Base-by-base conservation (phyloP, 2,797 vertebrate genomes). In the Ctenopoma kingsleyae region DNA sequence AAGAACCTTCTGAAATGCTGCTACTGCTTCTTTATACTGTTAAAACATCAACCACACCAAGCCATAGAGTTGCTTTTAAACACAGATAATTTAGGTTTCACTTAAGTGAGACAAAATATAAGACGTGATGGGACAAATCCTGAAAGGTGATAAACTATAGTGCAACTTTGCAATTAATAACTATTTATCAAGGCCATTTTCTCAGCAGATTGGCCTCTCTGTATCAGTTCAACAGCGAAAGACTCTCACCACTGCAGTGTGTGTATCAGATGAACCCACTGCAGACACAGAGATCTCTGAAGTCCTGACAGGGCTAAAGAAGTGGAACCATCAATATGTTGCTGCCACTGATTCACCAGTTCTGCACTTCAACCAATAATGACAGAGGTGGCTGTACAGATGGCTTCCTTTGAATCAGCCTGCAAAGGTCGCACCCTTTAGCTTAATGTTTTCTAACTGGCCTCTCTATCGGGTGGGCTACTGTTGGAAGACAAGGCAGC, bases 271-370 rank as follows among this genome's bases (percentile, higher is more conserved):
- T 71, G 38, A 72, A 68, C 30, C 35, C 32, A 59, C 63, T 64
- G 73, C 78, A 82, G 60, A 27, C 50, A 56, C 17, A 12, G 62
- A 56, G 71, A 64, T 77, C 61, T 60, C 56, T 62, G 40, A 82
- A 76, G 52, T 70, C 71, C 82, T 80, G 84, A 90, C 71, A 35
- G 23, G n/a, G 74, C 73, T 15, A 47, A 77, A 67, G 9, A 1
- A 17, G 20, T 48, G n/a, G 27, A 50, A 44, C 32, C 61, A 56
- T 85, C 83, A 43, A 88, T 86, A 76, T 1, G 41, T 19, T 50
- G 62, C 46, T 74, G 76, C 58, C 72, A 41, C 51, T 41, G 47
- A 78, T 70, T 85, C 59, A 59, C 35, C 58, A 64, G 72, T 67
- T 74, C 23, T 61, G 69, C 68, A 47, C 38, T 16, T 66, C 7